Base-by-base conservation (phyloP, 53 echinoderm and acorn worm species). In the Hippasteria phrygiana region DNA sequence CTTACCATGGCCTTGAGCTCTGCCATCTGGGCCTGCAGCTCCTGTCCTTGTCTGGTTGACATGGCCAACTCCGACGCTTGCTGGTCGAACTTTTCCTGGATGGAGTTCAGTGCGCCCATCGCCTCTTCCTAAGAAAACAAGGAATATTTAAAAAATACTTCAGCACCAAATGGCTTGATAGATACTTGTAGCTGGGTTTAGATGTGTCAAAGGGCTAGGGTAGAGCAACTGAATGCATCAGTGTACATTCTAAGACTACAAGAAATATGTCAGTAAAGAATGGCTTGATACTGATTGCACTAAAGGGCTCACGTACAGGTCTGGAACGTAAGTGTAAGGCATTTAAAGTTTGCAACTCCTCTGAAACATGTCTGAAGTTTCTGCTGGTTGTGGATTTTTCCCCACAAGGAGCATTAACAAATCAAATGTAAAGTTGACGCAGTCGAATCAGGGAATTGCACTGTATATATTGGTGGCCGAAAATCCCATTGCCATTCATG, bases 51-150 rank as follows among this genome's bases (percentile, higher is more conserved):
- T 22, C 85, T 43, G 43, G 71, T 85, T 20, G 85, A 85, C 71
- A 85, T 33, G 70, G 85, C 85, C 22, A 96, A 88, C 6, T 95
- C 95, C 16, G 74, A 35, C 16, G 88, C 71, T 43, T 95, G 92
- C 48, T 88, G 91, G 35, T 97, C 91, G 3, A 90, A 92, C 47
- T 91, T 93, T 86, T 95, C 95, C 87, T 96, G 90, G 92, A 98
- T 94, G 20, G 92, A 87, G 53, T 92, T 96, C 40, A 98, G 93
- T 41, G 99, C 99, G 79, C 88, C 88, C 99, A 98, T 98, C 2
- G 95, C 95, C 53, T 96, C 96, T 39, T 98, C 99, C 99, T 78
- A 39, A 28, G 32, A 37, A 39, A 37, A 71, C 71, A 43, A 22
- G 20, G 2, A n/a, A 42, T 24, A 59, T 67, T 13, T 67, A 35